Evolutionary conservation across 2,797 vertebrate species (phyloP).

Genomic region (Spondyliosoma cantharus): DNA sequence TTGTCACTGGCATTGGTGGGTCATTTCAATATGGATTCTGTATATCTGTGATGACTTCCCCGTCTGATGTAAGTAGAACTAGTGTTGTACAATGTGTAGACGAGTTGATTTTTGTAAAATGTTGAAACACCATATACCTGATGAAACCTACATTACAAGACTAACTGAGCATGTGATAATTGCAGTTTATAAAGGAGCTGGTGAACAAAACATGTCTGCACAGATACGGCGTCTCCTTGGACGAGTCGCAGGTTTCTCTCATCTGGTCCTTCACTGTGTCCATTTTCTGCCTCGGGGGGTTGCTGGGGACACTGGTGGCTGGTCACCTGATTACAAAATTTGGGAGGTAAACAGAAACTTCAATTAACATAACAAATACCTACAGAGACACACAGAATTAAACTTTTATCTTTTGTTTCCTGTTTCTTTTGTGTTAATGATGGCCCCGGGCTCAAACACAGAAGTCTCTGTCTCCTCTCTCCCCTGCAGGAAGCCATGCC

Average conservation of each 20-base stretch:
- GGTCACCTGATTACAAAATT: conserved; percentile 48
- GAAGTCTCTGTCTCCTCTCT: conserved; percentile 15
- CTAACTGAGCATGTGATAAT: conserved; percentile 18
- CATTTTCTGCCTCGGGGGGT: conserved; percentile 79
- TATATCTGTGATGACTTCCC: conserved; percentile 85
- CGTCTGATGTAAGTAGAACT: conserved; percentile 82
- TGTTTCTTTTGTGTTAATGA: background rate
- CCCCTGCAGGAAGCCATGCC: conserved; percentile 76
- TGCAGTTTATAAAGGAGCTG: conserved; percentile 82
- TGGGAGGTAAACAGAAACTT: conserved; percentile 75
- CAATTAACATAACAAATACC: background rate
- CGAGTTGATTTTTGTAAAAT: background rate
- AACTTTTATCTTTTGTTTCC: conserved; percentile 4
- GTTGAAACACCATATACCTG: background rate
- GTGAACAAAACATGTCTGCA: conserved; percentile 78
- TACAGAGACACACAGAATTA: background rate
- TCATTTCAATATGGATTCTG: conserved; percentile 86
- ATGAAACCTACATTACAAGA: background rate
- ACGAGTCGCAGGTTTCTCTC: conserved; percentile 77
- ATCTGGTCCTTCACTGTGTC: conserved; percentile 86
- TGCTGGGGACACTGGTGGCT: conserved; percentile 72
- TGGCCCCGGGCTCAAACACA: conserved; percentile 3
- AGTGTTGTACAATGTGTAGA: background rate
- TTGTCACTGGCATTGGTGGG: conserved; percentile 86
- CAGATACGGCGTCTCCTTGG: conserved; percentile 70